Conservation (phyloP, 1,140 invertebrate genomes). For the Zelostemma sp. region DNA sequence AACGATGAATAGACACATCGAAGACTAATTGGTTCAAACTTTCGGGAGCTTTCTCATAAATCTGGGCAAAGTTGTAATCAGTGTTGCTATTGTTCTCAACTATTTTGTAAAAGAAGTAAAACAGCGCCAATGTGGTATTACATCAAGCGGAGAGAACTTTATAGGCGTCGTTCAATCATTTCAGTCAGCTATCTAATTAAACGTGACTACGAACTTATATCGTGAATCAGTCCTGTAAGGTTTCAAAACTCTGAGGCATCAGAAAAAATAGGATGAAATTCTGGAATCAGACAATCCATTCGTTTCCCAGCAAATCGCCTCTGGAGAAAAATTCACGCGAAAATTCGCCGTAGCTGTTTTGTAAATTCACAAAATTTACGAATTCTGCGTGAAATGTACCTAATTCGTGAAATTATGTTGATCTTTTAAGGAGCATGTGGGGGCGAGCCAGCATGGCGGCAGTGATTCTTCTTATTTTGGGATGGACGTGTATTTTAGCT, state of each 20-base stretch:
- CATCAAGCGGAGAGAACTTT: constrained; percentile 6
- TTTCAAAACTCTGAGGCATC: constrained; percentile 1
- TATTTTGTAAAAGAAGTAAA: neutral
- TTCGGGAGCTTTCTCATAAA: constrained; percentile 2
- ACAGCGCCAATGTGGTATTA: neutral
- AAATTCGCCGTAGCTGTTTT: neutral
- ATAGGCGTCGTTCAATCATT: constrained; percentile 1
- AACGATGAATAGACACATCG: neutral
- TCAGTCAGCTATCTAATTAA: constrained; percentile 5
- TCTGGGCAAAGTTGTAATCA: neutral
- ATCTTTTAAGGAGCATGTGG: constrained; percentile 55
- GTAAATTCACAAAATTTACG: neutral
- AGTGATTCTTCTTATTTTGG: constrained; percentile 52
- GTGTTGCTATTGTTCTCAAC: neutral
- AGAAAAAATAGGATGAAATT: no score
- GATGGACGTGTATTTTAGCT: constrained; percentile 42
- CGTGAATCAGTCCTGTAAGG: constrained; percentile 6
- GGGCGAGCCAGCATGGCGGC: constrained; percentile 60
- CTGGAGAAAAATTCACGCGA: neutral
- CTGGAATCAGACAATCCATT: no score
- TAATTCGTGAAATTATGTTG: constrained; percentile 2
- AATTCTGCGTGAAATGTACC: neutral
- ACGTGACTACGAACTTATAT: constrained; percentile 5
- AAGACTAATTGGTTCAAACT: neutral
- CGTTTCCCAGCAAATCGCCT: no score